phyloP scores from a whole-genome alignment of 1,140 invertebrate species.

The Trichonephila clavata region DNA sequence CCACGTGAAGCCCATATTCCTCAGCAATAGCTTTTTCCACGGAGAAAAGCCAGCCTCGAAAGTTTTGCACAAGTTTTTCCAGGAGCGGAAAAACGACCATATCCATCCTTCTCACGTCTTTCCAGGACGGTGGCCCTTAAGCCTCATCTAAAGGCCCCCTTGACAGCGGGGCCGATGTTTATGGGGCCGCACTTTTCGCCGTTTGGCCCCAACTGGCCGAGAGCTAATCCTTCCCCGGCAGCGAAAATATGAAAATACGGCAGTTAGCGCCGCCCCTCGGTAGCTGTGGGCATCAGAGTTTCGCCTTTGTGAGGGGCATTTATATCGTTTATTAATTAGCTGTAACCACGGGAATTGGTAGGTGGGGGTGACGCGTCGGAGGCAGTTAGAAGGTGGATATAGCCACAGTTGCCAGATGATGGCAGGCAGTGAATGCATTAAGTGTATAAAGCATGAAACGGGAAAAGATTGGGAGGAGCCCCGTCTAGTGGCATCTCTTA shows the following conservation, averaged over 20 bases:
- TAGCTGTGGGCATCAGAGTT: constrained; percentile 6
- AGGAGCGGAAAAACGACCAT: constrained; percentile 66
- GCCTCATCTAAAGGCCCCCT: constrained; percentile 50
- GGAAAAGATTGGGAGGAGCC: background rate
- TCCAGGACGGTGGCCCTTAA: constrained; percentile 18
- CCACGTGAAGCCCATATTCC: constrained; percentile 46
- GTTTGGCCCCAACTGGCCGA: constrained; percentile 60
- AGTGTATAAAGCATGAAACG: background rate
- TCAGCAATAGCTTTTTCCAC: constrained; percentile 36
- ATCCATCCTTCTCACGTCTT: constrained; percentile 76
- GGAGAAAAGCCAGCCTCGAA: constrained; percentile 1
- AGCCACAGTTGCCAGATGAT: constrained; percentile 27
- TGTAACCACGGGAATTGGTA: constrained; percentile 58
- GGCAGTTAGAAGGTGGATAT: constrained; percentile 1
- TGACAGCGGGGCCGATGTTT: constrained; percentile 71
- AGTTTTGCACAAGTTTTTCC: constrained; percentile 56
- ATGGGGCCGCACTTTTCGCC: constrained; percentile 62
- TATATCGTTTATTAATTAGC: constrained; percentile 76
- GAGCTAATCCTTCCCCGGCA: constrained; percentile 53
- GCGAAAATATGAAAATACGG: constrained; percentile 74
- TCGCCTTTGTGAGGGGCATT: constrained; percentile 62
- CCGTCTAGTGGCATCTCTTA: constrained; percentile 1
- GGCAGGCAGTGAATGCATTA: constrained; percentile 30
- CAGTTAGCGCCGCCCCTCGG: constrained; percentile 57
- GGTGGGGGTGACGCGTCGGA: background rate